Base-by-base conservation (phyloP, 2,113 vertebrate genomes). In the Corythornis madagascariensis region DNA sequence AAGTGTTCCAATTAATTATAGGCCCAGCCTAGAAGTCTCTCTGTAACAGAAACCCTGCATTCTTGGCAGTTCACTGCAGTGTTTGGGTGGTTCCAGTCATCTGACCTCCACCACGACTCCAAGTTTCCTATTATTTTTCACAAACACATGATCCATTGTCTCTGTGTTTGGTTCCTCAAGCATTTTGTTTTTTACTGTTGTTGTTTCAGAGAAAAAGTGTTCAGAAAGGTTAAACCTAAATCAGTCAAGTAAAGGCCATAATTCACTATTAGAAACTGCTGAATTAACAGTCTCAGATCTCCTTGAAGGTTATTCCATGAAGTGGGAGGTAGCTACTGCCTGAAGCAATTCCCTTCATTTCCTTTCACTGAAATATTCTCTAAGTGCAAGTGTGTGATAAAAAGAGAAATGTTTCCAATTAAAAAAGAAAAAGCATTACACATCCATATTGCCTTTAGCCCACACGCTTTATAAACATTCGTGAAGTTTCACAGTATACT, bases 211-310 rank as follows among this genome's bases (percentile, higher is more conserved):
- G 59, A 79, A 88, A 73, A 6, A 60, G 9, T 16, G 9, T 40
- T 95, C 60, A 91, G 55, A 92, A 94, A 91, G 55, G 38, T 82
- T 95, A 92, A 91, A 78, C 14, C 24, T 66, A 80, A 76, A 73
- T 61, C 77, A 52, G 12, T 43, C 45, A 67, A 72, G 13, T 59
- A 79, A 86, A 91, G 29, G 15, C 43, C 56, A 60, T 73, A 52
- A 91, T 79, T 91, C 79, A 77, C 43, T 91, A 38, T 80, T 20
- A 55, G 67, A 85, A 95, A 92, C 26, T 64, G 75, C 79, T 96
- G 84, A 94, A 83, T 83, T 76, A 79, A 47, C 71, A 93, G 67
- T 48, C 48, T 93, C 47, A 53, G 7, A 47, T 80, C 43, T 93
- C 89, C 84, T 72, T 69, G 69, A 83, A 95, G 77, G 72, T 91